These are phyloP conservation scores for Aldabrachelys gigantea DNA, from an alignment of 2,113 vertebrate species.

Conservation along the genomic window DNA sequence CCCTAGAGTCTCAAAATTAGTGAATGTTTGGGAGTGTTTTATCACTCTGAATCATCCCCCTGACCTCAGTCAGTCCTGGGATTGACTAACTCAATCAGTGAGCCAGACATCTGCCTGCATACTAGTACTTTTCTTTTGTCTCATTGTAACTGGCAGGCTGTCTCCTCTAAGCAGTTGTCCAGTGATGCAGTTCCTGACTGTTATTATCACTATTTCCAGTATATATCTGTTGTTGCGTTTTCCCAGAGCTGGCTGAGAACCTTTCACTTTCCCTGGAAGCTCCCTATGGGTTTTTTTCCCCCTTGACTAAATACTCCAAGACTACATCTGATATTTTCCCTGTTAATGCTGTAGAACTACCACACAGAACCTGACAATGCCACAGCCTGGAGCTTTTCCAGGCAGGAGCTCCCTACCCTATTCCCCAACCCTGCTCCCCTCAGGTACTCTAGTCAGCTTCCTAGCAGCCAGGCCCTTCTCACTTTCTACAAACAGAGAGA, in stretches of 20 bases:
- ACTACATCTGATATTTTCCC: not conserved
- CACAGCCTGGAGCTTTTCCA: no score
- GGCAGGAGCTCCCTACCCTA: no score
- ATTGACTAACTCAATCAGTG: no score
- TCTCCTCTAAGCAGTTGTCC: not conserved
- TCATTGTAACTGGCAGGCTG: not conserved
- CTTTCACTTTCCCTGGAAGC: not conserved
- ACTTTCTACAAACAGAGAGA: no score
- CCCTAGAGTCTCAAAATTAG: not conserved
- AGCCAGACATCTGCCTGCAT: not conserved
- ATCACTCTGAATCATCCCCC: not conserved
- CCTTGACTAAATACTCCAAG: not conserved
- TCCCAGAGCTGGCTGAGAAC: not conserved
- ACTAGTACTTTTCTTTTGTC: not conserved
- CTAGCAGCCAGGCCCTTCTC: no score
- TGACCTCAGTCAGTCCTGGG: no score
- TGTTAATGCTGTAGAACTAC: not conserved
- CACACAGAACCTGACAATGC: not conserved
- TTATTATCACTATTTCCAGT: not conserved
- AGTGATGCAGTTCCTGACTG: not conserved
- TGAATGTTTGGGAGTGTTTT: not conserved
- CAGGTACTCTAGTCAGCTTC: no score
- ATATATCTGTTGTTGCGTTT: not conserved
- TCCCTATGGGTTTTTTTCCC: not conserved
- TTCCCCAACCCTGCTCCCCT: no score